These are phyloP conservation scores for Menura novaehollandiae DNA, from an alignment of 2,113 vertebrate genomes.

Conservation along the genomic window DNA sequence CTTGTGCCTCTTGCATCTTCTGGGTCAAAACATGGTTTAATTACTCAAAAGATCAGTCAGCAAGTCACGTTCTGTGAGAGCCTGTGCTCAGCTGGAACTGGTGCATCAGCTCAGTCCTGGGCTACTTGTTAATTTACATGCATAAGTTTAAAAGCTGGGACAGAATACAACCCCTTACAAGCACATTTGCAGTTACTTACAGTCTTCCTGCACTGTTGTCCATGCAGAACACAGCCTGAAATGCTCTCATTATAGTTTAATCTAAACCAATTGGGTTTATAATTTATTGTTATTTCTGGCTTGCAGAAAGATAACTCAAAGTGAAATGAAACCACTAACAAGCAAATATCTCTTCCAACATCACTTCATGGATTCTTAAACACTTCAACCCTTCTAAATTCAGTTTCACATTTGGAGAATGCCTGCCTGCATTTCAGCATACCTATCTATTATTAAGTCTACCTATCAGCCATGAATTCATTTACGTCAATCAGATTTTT, in stretches of 20 bases:
- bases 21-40: neutral
- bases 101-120: neutral
- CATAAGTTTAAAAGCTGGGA: neutral
- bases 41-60: neutral
- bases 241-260: conserved; percentile 4
- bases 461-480: neutral
- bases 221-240: conserved; percentile 2
- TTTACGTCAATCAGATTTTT: neutral
- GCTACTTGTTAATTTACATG: neutral
- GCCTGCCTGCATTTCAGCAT: neutral
- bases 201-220: neutral
- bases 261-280: neutral
- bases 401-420: neutral
- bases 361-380: neutral
- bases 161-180: neutral
- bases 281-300: conserved; percentile 11
- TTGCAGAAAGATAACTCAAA: conserved; percentile 10
- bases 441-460: neutral
- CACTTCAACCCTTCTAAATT: neutral
- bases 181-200: neutral
- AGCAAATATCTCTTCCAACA: neutral
- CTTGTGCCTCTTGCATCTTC: neutral
- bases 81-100: neutral
- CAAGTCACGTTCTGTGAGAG: accelerated
- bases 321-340: neutral